Conservation (phyloP, 2,797 vertebrate species). For the Esox lucius region DNA sequence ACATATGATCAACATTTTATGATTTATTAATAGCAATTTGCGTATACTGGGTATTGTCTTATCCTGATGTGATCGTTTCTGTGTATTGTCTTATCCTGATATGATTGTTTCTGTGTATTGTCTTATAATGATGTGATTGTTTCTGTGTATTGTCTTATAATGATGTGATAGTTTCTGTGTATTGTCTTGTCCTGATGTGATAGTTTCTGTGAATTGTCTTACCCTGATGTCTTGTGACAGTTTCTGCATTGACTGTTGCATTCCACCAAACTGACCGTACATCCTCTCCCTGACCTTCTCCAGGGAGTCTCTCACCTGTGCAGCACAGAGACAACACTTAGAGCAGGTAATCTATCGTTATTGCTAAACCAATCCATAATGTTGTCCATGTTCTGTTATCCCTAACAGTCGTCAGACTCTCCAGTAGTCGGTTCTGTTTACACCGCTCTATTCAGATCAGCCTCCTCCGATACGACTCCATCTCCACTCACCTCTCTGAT, state of each 20-base stretch:
- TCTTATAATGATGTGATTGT: slow-evolving; percentile 72
- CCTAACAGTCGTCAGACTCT: slow-evolving; percentile 1
- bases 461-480: not conserved
- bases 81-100: slow-evolving; percentile 18
- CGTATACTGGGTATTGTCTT: no score
- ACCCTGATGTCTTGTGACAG: slow-evolving; percentile 90
- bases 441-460: not conserved
- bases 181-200: not conserved
- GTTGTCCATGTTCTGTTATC: not conserved
- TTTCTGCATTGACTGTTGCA: slow-evolving; percentile 91
- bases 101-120: slow-evolving; percentile 78
- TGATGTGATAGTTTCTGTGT: slow-evolving; percentile 76
- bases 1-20: not conserved
- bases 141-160: slow-evolving; percentile 59
- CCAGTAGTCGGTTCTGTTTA: not conserved
- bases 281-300: slow-evolving; percentile 94
- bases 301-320: slow-evolving; percentile 93
- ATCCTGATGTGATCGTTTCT: not conserved
- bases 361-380: not conserved
- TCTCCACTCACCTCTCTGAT: slow-evolving; percentile 88
- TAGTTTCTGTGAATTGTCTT: slow-evolving; percentile 42
- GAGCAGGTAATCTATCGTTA: not conserved
- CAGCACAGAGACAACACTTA: slow-evolving; percentile 22
- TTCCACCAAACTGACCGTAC: slow-evolving; percentile 94
- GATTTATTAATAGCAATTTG: not conserved